A percentile compares a stretch with the other conserved stretches of the same genome.
These are phyloP conservation scores for Spinus pinus DNA, from an alignment of 2,797 vertebrate species.

Conservation along the genomic window DNA sequence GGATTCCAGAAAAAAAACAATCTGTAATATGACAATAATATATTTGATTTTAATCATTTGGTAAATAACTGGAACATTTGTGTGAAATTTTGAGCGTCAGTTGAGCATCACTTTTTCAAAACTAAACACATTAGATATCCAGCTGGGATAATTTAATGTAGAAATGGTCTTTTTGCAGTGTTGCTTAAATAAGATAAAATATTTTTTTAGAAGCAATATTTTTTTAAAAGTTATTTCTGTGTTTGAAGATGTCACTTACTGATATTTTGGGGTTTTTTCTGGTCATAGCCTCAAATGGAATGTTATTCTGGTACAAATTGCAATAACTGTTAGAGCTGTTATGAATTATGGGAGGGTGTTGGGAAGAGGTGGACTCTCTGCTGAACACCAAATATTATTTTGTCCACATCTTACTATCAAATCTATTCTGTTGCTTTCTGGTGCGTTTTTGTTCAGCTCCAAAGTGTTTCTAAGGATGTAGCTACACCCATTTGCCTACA, in stretches of 20 bases:
- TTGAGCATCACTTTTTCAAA: not conserved
- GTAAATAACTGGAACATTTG: not conserved
- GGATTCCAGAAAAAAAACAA: not conserved
- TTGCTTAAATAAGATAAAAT: not conserved
- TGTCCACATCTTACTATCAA: not conserved
- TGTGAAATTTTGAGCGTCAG: not conserved
- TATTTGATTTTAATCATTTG: constrained; percentile 13
- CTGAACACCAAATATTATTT: not conserved
- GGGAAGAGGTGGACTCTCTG: not conserved
- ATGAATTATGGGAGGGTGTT: rapidly evolving
- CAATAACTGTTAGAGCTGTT: not conserved
- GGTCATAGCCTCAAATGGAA: not conserved
- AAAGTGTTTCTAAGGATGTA: not conserved
- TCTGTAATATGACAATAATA: not conserved
- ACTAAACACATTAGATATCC: not conserved
- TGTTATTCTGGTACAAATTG: not conserved
- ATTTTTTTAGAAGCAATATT: not conserved
- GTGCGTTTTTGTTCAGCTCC: not conserved
- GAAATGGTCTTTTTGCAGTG: not conserved
- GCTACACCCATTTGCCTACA: not conserved
- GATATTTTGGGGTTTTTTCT: not conserved
- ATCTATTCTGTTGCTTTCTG: not conserved
- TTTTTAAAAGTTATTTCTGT: not conserved
- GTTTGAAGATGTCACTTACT: not conserved
- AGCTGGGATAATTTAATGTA: not conserved